Evolutionary conservation across 2,797 vertebrate species (phyloP).

Genomic region (Enteromius unitaeniatus): DNA sequence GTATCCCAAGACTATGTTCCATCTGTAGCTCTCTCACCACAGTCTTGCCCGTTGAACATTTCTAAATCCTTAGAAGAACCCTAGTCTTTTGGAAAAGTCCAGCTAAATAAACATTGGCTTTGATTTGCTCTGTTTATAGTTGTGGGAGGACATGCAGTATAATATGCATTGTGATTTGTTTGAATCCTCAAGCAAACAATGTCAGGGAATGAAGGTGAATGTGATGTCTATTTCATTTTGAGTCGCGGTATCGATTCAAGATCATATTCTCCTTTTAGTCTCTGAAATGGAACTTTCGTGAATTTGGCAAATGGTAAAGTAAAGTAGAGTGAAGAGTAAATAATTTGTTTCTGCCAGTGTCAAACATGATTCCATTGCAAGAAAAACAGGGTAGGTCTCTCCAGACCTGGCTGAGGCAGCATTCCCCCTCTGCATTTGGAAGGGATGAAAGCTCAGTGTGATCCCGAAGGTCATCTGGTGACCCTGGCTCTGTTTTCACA

Average conservation of each 20-base stretch:
- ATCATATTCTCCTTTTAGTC: neutral
- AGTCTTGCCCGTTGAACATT: neutral
- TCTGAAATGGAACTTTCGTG: neutral
- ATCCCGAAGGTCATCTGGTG: slow-evolving; percentile 71
- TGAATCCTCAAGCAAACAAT: slow-evolving; percentile 30
- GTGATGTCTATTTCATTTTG: slow-evolving; percentile 23
- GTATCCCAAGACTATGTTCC: slow-evolving; percentile 50
- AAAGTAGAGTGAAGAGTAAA: slow-evolving; percentile 37
- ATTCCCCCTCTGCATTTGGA: slow-evolving; percentile 66
- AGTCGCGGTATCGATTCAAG: neutral
- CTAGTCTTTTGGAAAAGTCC: slow-evolving; percentile 11
- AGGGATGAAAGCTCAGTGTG: slow-evolving; percentile 76
- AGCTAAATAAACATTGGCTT: slow-evolving; percentile 31
- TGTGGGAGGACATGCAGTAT: slow-evolving; percentile 12
- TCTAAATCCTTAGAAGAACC: slow-evolving; percentile 12
- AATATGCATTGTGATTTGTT: slow-evolving; percentile 22
- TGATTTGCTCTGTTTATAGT: slow-evolving; percentile 67
- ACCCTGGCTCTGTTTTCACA: slow-evolving; percentile 78
- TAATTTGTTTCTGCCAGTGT: slow-evolving; percentile 57
- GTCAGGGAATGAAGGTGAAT: slow-evolving; percentile 15
- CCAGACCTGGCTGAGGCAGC: slow-evolving; percentile 27
- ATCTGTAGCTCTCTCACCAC: neutral
- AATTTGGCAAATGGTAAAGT: slow-evolving; percentile 23
- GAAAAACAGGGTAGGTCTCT: slow-evolving; percentile 74
- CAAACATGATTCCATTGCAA: slow-evolving; percentile 75